Evolutionary conservation across 2,888 invertebrate genomes (phyloP).

Genomic region (Protonemura montana): DNA sequence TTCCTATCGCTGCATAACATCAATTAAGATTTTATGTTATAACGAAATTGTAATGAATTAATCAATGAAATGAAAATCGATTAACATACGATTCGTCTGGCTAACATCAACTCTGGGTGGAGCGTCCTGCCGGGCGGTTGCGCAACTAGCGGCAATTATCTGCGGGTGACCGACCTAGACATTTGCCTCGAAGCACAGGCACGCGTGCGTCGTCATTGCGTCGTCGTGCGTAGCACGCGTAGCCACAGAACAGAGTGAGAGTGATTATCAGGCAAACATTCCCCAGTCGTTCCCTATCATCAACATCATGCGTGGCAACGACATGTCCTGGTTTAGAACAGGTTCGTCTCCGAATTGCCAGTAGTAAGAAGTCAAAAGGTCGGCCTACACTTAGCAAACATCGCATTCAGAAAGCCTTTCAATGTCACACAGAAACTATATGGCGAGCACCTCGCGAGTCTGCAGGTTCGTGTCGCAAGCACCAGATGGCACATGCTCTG

Average conservation of each 20-base stretch:
- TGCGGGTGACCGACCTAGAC: neutral
- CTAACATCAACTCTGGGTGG: neutral
- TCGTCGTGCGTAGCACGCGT: neutral
- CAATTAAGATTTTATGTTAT: slow-evolving; percentile 35
- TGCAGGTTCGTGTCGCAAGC: neutral
- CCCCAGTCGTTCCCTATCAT: neutral
- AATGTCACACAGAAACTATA: neutral
- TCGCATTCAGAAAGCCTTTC: neutral
- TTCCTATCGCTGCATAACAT: neutral
- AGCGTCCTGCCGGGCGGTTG: neutral
- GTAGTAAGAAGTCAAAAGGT: neutral
- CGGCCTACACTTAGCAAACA: neutral
- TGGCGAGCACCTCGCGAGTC: neutral
- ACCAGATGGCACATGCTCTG: too few relatives aligned
- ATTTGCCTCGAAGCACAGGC: neutral
- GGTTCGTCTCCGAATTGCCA: neutral
- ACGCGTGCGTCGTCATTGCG: too few relatives aligned
- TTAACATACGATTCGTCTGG: neutral
- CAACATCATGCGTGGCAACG: neutral
- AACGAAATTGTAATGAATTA: slow-evolving; percentile 38
- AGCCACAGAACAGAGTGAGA: neutral
- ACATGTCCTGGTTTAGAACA: neutral
- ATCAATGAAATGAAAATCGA: slow-evolving; percentile 38
- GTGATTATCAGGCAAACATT: neutral
- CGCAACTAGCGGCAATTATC: neutral